A percentile compares a stretch with the other conserved stretches of the same genome.
These are phyloP conservation scores for Mycetomoellerius zeteki DNA, from an alignment of 1,140 invertebrate species.

Conservation along the genomic window DNA sequence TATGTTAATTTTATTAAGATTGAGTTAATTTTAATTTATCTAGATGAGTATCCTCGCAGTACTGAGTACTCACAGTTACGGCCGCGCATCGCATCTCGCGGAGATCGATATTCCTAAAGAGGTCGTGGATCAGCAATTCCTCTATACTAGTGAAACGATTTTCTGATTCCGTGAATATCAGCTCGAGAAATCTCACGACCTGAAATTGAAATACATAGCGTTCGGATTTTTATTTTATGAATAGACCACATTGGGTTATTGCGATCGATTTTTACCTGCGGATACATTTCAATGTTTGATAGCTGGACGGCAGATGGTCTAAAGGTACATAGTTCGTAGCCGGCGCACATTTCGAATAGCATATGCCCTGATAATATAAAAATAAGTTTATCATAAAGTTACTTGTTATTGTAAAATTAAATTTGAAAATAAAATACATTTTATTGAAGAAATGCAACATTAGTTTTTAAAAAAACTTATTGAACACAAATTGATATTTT, in stretches of 20 bases:
- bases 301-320: conserved; percentile 91
- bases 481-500: neutral
- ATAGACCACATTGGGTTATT: neutral
- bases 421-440: neutral
- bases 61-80: conserved; percentile 87
- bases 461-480: neutral
- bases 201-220: conserved; percentile 79
- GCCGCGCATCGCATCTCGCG: conserved; percentile 92
- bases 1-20: conserved; percentile 17
- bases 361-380: conserved; percentile 89
- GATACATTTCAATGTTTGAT: conserved; percentile 91
- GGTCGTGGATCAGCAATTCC: conserved; percentile 93
- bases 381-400: conserved; percentile 5
- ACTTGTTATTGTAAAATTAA: conserved; percentile 6
- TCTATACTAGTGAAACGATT: conserved; percentile 90
- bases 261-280: conserved; percentile 88
- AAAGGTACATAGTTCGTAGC: conserved; percentile 92
- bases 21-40: neutral
- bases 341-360: conserved; percentile 96
- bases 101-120: conserved; percentile 95
- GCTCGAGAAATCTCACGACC: conserved; percentile 93
- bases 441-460: neutral
- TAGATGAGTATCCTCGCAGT: conserved; percentile 1
- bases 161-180: conserved; percentile 92
- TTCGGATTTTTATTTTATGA: conserved; percentile 14